A percentile compares a stretch with the other conserved stretches of the same genome.
These are phyloP conservation scores for Hylaea fasciaria DNA, from an alignment of 2,888 invertebrate genomes.

Conservation along the genomic window DNA sequence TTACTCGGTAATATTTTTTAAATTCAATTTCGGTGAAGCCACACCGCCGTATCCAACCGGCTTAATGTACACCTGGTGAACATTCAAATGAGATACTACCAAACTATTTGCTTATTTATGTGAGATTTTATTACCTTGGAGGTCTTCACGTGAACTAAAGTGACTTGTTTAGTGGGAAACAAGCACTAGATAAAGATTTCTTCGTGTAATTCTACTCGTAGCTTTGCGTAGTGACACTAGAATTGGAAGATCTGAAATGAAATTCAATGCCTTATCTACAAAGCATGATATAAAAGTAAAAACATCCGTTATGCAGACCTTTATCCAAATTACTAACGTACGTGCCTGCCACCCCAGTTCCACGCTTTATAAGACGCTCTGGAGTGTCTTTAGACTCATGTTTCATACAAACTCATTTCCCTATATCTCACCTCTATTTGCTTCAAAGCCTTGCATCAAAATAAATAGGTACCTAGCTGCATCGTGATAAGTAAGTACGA, in stretches of 20 bases:
- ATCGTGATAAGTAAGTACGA: constrained; percentile 11
- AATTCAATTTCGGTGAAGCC: constrained; percentile 84
- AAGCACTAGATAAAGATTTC: background rate
- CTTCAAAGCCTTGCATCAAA: constrained; percentile 6
- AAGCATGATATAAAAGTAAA: no score
- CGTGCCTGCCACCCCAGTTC: no score
- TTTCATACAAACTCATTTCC: background rate
- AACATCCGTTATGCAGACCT: no score
- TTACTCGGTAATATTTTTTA: constrained; percentile 83
- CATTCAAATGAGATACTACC: constrained; percentile 79
- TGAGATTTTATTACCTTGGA: constrained; percentile 59
- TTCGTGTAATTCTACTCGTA: background rate
- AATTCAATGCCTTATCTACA: no score
- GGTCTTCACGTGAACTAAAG: constrained; percentile 38
- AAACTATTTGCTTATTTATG: constrained; percentile 66
- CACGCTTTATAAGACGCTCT: no score
- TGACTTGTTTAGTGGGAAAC: constrained; percentile 20
- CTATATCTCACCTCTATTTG: background rate
- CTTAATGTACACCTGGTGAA: constrained; percentile 83
- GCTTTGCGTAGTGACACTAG: background rate
- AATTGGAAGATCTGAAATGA: background rate
- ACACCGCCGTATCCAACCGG: constrained; percentile 77
- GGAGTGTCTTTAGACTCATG: no score
- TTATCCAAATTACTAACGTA: no score
- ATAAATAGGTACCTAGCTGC: constrained; percentile 9